Base-by-base conservation (phyloP, 1,140 invertebrate species). In the Heliconius congener region DNA sequence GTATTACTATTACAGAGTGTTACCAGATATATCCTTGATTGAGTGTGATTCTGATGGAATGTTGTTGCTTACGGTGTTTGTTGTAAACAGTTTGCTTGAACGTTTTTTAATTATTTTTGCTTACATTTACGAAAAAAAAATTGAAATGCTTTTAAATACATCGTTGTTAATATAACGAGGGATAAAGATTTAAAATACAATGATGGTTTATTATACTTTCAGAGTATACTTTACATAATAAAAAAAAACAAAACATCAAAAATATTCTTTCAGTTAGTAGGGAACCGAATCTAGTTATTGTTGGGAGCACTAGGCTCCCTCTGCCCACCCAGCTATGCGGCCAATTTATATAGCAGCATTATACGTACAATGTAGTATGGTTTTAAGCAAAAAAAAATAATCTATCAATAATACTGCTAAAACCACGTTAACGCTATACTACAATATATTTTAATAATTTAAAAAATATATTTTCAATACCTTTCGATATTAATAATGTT, bases 1-100 rank as follows among this genome's bases (percentile, higher is more conserved):
- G 79, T 83, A 84, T 84, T 84, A 87, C 83, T 84, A 82, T 82
- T 82, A 78, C 74, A 1, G 16, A 30, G n/a, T 82, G 74, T 73
- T 81, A 71, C 71, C 71, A 72, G 76, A 52, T 46, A 60, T 76
- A 23, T n/a, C 71, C 19, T 76, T 82, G 81, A 82, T 82, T 82
- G 81, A 82, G 74, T 82, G 37, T 39, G 60, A 30, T 66, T 66
- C 60, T 13, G 11, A 16, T 27, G 27, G 9, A 27, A 27, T 66
- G 60, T 66, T 27, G 18, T 55, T 27, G 23, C 13, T 8, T 27
- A 66, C 3, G 23, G 8, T 27, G 57, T 16, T 66, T 30, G 23
- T 30, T 66, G 60, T 30, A 30, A 66, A 30, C 60, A 13, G 1
- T 66, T 23, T 66, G 60, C 27, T 46, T 16, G 4, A 27, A 66